Conservation (phyloP, 64 coral and sea anemone genomes). For the Porites lutea region DNA sequence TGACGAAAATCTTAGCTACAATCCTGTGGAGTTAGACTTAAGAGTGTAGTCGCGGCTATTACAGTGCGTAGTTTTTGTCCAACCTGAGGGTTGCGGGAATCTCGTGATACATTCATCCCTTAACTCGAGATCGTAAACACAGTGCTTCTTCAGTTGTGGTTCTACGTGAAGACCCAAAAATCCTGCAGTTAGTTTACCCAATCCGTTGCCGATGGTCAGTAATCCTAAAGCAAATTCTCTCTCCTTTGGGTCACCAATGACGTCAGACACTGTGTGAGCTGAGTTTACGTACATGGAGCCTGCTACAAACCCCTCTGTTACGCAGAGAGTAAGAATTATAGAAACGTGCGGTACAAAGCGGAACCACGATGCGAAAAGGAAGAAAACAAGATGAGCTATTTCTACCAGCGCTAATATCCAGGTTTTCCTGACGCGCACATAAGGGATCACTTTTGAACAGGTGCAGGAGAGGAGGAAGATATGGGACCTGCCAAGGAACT, state of each 20-base stretch:
- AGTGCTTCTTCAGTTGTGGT: constrained; percentile 33
- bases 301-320: constrained; percentile 34
- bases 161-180: constrained; percentile 48
- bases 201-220: neutral
- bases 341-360: constrained; percentile 60
- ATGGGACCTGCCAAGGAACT: constrained; percentile 69
- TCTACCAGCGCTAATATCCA: constrained; percentile 60
- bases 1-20: neutral
- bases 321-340: constrained; percentile 46
- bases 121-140: constrained; percentile 24
- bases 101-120: constrained; percentile 39
- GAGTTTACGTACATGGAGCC: constrained; percentile 65
- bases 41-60: neutral
- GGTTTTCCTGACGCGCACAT: constrained; percentile 35
- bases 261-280: constrained; percentile 36
- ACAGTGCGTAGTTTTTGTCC: neutral
- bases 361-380: constrained; percentile 49
- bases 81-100: constrained; percentile 17
- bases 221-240: constrained; percentile 44
- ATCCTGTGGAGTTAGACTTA: neutral
- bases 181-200: constrained; percentile 15
- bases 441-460: constrained; percentile 36
- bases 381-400: constrained; percentile 47
- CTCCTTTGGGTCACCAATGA: constrained; percentile 9
- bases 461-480: constrained; percentile 49